phyloP scores from a whole-genome alignment of 1,140 invertebrate genomes.

The Hypothenemus hampei region DNA sequence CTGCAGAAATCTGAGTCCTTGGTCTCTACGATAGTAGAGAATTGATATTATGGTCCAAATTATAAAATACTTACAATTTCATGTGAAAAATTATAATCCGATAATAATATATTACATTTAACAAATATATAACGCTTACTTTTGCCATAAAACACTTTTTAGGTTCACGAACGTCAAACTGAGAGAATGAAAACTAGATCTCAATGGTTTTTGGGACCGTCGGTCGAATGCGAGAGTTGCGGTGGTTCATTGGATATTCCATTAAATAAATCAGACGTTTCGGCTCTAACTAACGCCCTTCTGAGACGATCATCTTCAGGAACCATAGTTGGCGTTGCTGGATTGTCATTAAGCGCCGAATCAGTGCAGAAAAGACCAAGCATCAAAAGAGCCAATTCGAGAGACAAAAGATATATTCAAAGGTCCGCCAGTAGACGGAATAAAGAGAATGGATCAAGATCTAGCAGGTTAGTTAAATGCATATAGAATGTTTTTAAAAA shows the following conservation, averaged over 20 bases:
- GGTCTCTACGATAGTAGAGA: no score
- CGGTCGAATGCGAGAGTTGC: slow-evolving; percentile 53
- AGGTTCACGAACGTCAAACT: slow-evolving; percentile 91
- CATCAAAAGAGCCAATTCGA: slow-evolving; percentile 58
- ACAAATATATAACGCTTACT: background rate
- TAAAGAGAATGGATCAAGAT: slow-evolving; percentile 59
- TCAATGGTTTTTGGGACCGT: slow-evolving; percentile 87
- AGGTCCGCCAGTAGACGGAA: slow-evolving; percentile 63
- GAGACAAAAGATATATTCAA: slow-evolving; percentile 61
- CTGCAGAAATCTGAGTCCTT: no score
- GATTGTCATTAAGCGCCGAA: slow-evolving; percentile 63
- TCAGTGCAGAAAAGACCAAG: slow-evolving; percentile 61
- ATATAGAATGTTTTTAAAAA: no score
- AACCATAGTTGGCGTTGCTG: slow-evolving; percentile 49
- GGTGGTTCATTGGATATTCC: slow-evolving; percentile 50
- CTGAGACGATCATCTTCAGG: slow-evolving; percentile 43
- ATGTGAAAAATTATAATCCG: no score
- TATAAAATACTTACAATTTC: no score
- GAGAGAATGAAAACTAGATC: slow-evolving; percentile 88
- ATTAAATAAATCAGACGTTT: slow-evolving; percentile 51
- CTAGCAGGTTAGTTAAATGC: no score
- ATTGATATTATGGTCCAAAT: no score
- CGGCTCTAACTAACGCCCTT: slow-evolving; percentile 41
- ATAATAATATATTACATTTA: no score
- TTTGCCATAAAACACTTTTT: slow-evolving; percentile 38